Conservation (phyloP, 2,797 vertebrate genomes). For the Podargus strigoides region DNA sequence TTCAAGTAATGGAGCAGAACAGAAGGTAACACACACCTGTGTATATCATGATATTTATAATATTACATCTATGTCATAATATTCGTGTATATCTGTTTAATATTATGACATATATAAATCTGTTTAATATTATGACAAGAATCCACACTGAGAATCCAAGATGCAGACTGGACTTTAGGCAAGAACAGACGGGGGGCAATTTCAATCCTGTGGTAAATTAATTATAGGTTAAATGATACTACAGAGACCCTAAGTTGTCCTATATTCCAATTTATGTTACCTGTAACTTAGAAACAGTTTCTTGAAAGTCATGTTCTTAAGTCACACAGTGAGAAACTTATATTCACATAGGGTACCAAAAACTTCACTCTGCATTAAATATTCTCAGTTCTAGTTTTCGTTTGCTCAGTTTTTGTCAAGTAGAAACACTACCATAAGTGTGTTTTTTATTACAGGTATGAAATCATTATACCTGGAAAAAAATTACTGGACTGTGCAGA, state of each 20-base stretch:
- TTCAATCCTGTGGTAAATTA: not conserved
- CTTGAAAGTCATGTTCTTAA: not conserved
- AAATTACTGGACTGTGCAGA: not conserved
- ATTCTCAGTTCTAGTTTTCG: not conserved
- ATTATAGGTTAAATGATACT: not conserved
- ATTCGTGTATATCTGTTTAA: not conserved
- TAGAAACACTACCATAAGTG: not conserved
- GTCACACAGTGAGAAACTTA: not conserved
- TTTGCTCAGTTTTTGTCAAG: not conserved
- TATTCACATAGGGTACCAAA: not conserved
- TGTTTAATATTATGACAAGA: not conserved
- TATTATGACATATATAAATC: not conserved
- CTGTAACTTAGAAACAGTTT: not conserved
- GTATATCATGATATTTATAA: not conserved
- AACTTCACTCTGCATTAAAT: not conserved
- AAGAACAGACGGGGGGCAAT: not conserved
- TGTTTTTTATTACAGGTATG: not conserved
- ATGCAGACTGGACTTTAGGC: not conserved
- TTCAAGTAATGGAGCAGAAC: not conserved
- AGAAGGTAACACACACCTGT: not conserved
- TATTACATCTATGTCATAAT: not conserved
- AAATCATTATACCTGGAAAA: not conserved
- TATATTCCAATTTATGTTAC: not conserved
- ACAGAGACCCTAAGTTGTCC: not conserved
- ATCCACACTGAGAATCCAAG: not conserved